These are phyloP conservation scores for Drosophila sproati DNA, from an alignment of 1,140 invertebrate species.

Conservation along the genomic window DNA sequence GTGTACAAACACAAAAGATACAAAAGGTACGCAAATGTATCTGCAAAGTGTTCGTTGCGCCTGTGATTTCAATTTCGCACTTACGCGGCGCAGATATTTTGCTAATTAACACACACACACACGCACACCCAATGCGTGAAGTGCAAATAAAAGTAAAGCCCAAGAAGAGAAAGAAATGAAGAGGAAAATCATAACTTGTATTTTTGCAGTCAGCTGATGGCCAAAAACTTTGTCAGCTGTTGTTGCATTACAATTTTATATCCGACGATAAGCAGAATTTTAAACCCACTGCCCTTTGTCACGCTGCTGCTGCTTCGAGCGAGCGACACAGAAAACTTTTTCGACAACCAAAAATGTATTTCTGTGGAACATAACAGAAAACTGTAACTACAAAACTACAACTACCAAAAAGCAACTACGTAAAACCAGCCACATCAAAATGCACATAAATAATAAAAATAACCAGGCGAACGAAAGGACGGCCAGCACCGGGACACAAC, in stretches of 20 bases:
- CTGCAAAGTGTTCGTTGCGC: constrained; percentile 40
- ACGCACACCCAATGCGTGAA: constrained; percentile 36
- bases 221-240: constrained; percentile 38
- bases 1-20: neutral
- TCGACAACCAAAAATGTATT: constrained; percentile 38
- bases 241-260: constrained; percentile 57
- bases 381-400: constrained; percentile 50
- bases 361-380: constrained; percentile 46
- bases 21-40: constrained; percentile 27
- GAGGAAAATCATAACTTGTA: constrained; percentile 15
- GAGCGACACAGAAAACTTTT: constrained; percentile 37
- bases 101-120: constrained; percentile 63
- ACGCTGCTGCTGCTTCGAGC: neutral
- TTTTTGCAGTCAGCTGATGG: constrained; percentile 41
- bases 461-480: constrained; percentile 43
- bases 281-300: neutral
- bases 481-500: constrained; percentile 61
- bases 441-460: constrained; percentile 83
- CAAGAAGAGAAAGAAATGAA: neutral
- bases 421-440: constrained; percentile 76
- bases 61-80: constrained; percentile 22
- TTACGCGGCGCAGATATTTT: constrained; percentile 7
- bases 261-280: constrained; percentile 63
- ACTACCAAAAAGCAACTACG: constrained; percentile 29
- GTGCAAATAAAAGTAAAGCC: constrained; percentile 15